A percentile compares a stretch with the other conserved stretches of the same genome.
Evolutionary conservation across 2,113 vertebrate species (phyloP).

Genomic region (Trichomycterus rosablanca): DNA sequence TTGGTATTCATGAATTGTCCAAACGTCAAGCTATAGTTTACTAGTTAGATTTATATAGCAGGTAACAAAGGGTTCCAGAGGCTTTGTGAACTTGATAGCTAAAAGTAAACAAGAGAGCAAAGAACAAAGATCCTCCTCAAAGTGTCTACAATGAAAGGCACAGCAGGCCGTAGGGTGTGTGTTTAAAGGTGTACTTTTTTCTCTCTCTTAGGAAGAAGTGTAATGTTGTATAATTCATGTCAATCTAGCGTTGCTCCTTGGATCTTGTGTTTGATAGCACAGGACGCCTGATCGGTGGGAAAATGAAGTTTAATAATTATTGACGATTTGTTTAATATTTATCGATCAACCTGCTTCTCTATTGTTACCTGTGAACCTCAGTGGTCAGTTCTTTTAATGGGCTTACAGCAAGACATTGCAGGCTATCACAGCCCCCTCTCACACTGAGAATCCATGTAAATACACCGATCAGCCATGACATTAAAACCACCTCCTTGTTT

Average conservation of each 20-base stretch:
- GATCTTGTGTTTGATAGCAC: conserved; percentile 37
- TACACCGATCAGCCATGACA: no score
- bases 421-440: no score
- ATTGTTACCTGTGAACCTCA: no score
- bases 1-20: neutral
- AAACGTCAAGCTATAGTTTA: conserved; percentile 4
- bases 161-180: conserved; percentile 28
- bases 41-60: neutral
- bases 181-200: conserved; percentile 38
- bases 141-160: conserved; percentile 32
- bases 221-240: conserved; percentile 44
- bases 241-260: conserved; percentile 24
- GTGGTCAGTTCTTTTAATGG: no score
- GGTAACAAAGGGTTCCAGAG: neutral
- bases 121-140: conserved; percentile 26
- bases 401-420: no score
- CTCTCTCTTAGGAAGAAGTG: conserved; percentile 30
- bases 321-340: conserved; percentile 17
- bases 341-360: no score
- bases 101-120: conserved; percentile 16
- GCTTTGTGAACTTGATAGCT: conserved; percentile 18
- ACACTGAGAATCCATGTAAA: no score
- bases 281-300: conserved; percentile 22
- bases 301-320: conserved; percentile 37
- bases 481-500: no score